A percentile compares a stretch with the other conserved stretches of the same genome.
Evolutionary conservation across 2,888 invertebrate species (phyloP).

Genomic region (Nomada ferruginata): DNA sequence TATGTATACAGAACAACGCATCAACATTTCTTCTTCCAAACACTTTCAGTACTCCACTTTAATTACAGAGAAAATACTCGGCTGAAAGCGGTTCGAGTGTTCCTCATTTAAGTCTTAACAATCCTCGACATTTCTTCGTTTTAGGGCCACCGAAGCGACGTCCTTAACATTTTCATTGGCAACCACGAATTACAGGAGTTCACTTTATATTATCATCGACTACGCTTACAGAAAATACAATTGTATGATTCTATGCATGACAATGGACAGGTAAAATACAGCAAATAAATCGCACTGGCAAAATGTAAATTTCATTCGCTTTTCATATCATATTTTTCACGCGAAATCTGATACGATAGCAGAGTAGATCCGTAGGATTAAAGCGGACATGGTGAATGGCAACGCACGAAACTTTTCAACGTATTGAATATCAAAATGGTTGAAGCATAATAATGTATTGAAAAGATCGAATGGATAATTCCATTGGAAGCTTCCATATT

Average conservation of each 20-base stretch:
- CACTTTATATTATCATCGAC: not conserved
- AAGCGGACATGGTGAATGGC: not conserved
- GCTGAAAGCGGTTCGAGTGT: conserved; percentile 35
- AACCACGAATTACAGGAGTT: not conserved
- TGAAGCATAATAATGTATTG: not conserved
- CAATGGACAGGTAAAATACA: not conserved
- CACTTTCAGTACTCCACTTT: conserved; percentile 25
- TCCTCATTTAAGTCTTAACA: conserved; percentile 34
- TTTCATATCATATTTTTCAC: not conserved
- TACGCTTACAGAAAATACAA: not conserved
- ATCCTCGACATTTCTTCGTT: conserved; percentile 13
- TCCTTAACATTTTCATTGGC: conserved; percentile 12
- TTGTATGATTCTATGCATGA: not conserved
- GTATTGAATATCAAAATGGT: not conserved
- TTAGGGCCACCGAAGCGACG: not conserved
- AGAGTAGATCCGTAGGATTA: not conserved
- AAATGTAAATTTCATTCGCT: not conserved
- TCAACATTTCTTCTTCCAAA: no score
- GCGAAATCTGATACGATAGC: not conserved
- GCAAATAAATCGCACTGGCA: not conserved
- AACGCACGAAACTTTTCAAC: not conserved
- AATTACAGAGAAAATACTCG: conserved; percentile 53
- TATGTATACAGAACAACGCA: no score
- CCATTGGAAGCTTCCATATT: not conserved
- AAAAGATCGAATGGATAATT: not conserved